These are phyloP conservation scores for Campaea margaritaria DNA, from an alignment of 2,888 invertebrate species.

Conservation along the genomic window DNA sequence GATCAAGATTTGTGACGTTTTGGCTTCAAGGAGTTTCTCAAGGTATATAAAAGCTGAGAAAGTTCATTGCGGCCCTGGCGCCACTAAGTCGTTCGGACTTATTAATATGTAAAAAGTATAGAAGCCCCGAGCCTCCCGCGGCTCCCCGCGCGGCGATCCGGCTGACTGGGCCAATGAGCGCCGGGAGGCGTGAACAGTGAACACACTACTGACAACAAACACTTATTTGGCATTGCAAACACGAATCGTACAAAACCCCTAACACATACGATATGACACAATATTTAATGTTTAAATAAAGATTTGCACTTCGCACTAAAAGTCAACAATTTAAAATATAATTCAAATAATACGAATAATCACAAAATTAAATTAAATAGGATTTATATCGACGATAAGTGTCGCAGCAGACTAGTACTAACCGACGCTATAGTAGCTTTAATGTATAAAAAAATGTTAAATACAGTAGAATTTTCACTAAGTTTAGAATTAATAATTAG, in stretches of 20 bases:
- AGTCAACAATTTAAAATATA: constrained; percentile 66
- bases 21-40: constrained; percentile 15
- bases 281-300: constrained; percentile 48
- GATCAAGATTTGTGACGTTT: constrained; percentile 40
- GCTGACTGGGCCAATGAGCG: too few relatives aligned
- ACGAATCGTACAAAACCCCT: constrained; percentile 46
- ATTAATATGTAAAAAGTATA: constrained; percentile 17
- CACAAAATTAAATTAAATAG: constrained; percentile 59
- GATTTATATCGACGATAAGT: constrained; percentile 39
- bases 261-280: constrained; percentile 67
- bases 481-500: too few relatives aligned
- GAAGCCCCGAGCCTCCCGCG: constrained; percentile 26
- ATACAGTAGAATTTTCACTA: not conserved
- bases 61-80: not conserved
- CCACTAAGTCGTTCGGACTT: constrained; percentile 6
- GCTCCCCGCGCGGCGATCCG: not conserved
- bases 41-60: constrained; percentile 3
- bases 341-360: constrained; percentile 51
- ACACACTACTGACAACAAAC: constrained; percentile 37
- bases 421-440: constrained; percentile 30
- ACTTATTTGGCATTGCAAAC: constrained; percentile 55
- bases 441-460: constrained; percentile 15
- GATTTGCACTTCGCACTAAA: constrained; percentile 53
- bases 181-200: constrained; percentile 22
- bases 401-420: constrained; percentile 49